A percentile compares a stretch with the other conserved stretches of the same genome.
Conservation (phyloP, 2,888 invertebrate species). For the Dromius quadrimaculatus region DNA sequence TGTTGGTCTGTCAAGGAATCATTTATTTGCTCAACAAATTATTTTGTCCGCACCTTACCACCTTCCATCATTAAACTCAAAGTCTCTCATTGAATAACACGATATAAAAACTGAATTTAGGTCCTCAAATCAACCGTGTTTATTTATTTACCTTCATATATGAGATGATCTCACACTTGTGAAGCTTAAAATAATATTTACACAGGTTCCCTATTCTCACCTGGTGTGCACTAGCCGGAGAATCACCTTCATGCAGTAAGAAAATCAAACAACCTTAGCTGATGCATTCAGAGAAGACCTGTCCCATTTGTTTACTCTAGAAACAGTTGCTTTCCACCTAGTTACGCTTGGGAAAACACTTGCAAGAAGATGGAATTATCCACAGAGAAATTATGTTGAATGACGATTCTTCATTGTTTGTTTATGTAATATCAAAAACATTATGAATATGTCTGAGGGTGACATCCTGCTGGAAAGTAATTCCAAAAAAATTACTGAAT, state of each 20-base stretch:
- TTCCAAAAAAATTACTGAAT: background rate
- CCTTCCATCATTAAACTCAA: constrained; percentile 2
- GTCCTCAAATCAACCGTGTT: constrained; percentile 30
- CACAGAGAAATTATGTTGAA: constrained; percentile 1
- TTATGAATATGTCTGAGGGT: background rate
- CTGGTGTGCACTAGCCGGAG: constrained; percentile 21
- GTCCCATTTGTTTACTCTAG: constrained; percentile 44
- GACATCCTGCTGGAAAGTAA: no score
- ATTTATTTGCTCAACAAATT: background rate
- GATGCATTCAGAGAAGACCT: background rate
- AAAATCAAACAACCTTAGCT: constrained; percentile 47
- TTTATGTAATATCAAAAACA: background rate
- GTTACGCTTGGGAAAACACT: constrained; percentile 48
- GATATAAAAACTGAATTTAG: background rate
- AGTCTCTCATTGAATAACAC: constrained; percentile 9
- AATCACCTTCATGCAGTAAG: constrained; percentile 33
- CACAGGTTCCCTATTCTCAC: constrained; percentile 47
- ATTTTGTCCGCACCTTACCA: no score
- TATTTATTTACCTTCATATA: constrained; percentile 26
- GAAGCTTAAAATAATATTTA: constrained; percentile 42
- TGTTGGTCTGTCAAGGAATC: no score
- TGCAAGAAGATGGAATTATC: background rate
- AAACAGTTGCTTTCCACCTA: constrained; percentile 51
- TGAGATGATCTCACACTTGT: constrained; percentile 46
- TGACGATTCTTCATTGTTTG: background rate